These are phyloP conservation scores for Magallana angulata DNA, from an alignment of 1,140 invertebrate species.

Conservation along the genomic window DNA sequence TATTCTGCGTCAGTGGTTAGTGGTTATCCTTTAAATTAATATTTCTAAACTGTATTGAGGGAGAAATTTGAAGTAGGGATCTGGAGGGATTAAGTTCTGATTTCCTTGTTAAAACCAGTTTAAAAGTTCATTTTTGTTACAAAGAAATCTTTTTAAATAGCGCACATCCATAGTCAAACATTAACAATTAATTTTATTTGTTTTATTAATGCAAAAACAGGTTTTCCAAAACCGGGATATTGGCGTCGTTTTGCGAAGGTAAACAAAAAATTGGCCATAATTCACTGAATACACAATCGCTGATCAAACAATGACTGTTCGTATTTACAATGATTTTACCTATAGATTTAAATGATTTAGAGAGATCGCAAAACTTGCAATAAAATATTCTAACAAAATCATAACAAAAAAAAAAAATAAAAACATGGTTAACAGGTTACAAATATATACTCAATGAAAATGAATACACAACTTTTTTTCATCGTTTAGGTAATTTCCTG, in stretches of 20 bases:
- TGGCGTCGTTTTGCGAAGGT: not conserved
- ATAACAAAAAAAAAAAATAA: not conserved
- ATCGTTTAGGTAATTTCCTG: not conserved
- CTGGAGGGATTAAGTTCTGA: not conserved
- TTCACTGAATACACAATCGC: conserved; percentile 1
- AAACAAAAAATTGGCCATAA: not conserved
- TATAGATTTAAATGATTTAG: no score
- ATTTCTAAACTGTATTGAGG: not conserved
- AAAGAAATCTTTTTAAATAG: not conserved
- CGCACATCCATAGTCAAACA: no score
- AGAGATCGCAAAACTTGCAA: not conserved
- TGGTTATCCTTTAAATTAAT: conserved; percentile 3
- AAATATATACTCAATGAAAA: not conserved
- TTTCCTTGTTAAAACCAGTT: not conserved
- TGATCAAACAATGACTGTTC: not conserved
- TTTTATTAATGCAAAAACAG: not conserved
- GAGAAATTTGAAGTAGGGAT: not conserved
- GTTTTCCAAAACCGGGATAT: not conserved
- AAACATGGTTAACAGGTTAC: not conserved
- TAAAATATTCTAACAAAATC: not conserved
- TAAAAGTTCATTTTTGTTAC: not conserved
- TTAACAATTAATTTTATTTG: not conserved
- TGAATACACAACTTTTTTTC: not conserved
- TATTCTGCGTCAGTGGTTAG: not conserved
- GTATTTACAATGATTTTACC: not conserved